Percentiles rank a stretch among this genome's conserved stretches.
These are phyloP conservation scores for Cliona cf. orientalis DNA, from an alignment of 37 sponge, comb jelly and placozoan genomes.

Conservation along the genomic window DNA sequence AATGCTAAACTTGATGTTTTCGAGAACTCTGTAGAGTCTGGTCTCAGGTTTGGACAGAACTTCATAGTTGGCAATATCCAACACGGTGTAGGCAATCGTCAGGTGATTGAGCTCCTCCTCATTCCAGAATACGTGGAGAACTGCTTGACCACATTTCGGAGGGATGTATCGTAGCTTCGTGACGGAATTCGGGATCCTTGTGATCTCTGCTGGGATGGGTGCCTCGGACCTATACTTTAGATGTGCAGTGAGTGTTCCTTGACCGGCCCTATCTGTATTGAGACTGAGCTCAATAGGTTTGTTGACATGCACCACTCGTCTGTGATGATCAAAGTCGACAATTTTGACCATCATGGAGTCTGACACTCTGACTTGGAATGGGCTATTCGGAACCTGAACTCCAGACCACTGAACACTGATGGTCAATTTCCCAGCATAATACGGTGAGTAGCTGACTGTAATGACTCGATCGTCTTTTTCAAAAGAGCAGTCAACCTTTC, in stretches of 20 bases:
- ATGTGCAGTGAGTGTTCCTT: constrained; percentile 31
- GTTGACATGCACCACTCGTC: constrained; percentile 25
- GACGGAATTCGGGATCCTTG: constrained; percentile 16
- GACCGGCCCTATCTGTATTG: constrained; percentile 39
- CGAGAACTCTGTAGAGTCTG: constrained; percentile 41
- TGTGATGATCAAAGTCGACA: constrained; percentile 43
- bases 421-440: constrained; percentile 22
- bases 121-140: constrained; percentile 50
- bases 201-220: constrained; percentile 17
- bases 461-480: constrained; percentile 18
- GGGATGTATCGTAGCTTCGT: constrained; percentile 51
- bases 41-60: constrained; percentile 31
- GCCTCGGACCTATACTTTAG: constrained; percentile 38
- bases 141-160: constrained; percentile 40
- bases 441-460: constrained; percentile 56
- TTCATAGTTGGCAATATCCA: constrained; percentile 44
- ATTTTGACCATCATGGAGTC: constrained; percentile 52
- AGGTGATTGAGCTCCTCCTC: constrained; percentile 54
- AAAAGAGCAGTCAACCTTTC: constrained; percentile 18
- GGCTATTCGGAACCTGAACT: constrained; percentile 63
- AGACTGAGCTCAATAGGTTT: constrained; percentile 39
- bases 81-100: constrained; percentile 35
- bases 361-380: constrained; percentile 55
- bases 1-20: constrained; percentile 45
- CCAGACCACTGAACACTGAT: constrained; percentile 71